Evolutionary conservation across 1,140 invertebrate genomes (phyloP).

Genomic region (Stegodyphus mimosarum): DNA sequence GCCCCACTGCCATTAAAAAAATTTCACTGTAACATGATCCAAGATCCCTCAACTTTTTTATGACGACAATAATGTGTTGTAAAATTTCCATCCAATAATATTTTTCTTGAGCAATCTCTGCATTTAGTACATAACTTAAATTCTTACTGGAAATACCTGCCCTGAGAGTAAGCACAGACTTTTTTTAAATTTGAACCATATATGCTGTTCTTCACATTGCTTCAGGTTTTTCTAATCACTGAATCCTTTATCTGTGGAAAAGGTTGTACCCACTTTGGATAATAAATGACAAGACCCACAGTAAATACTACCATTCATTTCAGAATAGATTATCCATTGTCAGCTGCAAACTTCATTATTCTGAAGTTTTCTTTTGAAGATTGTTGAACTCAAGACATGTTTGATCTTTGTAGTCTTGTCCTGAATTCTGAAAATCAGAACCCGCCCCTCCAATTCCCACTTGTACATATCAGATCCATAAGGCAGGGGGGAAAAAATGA

Average conservation of each 20-base stretch:
- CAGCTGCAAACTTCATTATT: no score
- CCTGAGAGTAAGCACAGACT: background rate
- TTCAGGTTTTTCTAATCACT: slow-evolving; percentile 26
- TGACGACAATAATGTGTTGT: background rate
- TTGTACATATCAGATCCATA: no score
- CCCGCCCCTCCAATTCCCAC: no score
- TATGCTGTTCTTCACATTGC: slow-evolving; percentile 6
- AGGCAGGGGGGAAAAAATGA: no score
- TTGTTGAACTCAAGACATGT: no score
- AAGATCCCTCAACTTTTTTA: background rate
- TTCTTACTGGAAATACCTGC: background rate
- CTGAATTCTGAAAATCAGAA: no score
- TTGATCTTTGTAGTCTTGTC: no score
- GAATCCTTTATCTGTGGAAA: slow-evolving; percentile 18
- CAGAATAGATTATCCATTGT: no score
- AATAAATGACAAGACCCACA: background rate
- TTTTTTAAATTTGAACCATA: background rate
- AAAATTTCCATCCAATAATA: slow-evolving; percentile 8
- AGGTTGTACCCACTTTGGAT: background rate
- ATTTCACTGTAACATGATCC: background rate
- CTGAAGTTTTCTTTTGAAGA: no score
- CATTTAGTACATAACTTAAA: background rate
- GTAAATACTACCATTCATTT: no score
- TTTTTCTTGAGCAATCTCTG: background rate
- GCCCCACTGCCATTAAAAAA: background rate